Base-by-base conservation (phyloP, 2,113 vertebrate species). In the Poeciliopsis prolifica region DNA sequence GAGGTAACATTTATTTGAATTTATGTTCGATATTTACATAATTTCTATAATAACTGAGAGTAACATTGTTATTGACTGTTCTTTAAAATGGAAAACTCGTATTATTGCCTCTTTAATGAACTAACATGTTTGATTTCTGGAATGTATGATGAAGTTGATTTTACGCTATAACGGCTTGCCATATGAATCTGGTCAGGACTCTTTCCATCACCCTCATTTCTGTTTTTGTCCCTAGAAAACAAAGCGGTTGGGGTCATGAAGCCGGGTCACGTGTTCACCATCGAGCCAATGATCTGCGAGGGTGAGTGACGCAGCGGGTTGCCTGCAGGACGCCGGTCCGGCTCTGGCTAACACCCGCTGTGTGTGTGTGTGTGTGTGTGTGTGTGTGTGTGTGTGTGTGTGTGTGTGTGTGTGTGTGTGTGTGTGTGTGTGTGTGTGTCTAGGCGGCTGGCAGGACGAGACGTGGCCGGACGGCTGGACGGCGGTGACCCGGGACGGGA, bases 231-330 rank as follows among this genome's bases (percentile, higher is more conserved):
- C 44, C 9, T 86, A 99, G 98, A 99, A 96, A 99, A 99, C 88
- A 99, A 99, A 94, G 98, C 98, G 9, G 98, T 99, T 78, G 98
- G 98, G 74, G 98, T 99, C 28, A 99, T 99, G 96, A 99, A 99
- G 84, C 96, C 98, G 0, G 98, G 98, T 40, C 98, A 99, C 2
- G 96, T 98, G 58, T 99, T 99, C 91, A 99, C 98, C 87, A 98
- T 99, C 66, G 98, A 99, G 82, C 98, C 98, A 79, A 99, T 99
- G 98, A 99, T 99, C 80, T 99, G 97, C 92, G 98, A 99, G 96
- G 98, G 98, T 99, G 85, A 96, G 94, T 75, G 22, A 24, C 3
- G 67, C 22, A 11, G 24, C 8, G 24, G 51, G 10, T n/a, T 24
- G 51, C 51, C 22, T 58, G 7, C 8, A 26, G 44, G 37, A 40